Evolutionary conservation across 2,888 invertebrate species (phyloP).

Genomic region (Cheilosia soror): DNA sequence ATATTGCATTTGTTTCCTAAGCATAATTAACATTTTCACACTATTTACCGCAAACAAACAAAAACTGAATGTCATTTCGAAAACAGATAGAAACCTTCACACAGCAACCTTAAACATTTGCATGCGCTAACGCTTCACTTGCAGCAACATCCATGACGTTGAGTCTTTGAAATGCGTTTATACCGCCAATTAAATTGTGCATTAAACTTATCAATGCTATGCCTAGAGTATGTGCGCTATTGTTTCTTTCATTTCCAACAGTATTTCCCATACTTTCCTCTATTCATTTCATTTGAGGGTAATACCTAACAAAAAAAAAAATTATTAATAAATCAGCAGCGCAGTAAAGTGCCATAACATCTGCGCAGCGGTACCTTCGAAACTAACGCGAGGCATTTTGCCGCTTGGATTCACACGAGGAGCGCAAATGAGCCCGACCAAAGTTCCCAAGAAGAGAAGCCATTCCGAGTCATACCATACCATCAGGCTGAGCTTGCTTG

Average conservation of each 20-base stretch:
- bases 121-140: constrained; percentile 36
- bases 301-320: constrained; percentile 10
- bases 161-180: background rate
- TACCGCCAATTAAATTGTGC: constrained; percentile 56
- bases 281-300: constrained; percentile 15
- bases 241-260: background rate
- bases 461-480: constrained; percentile 39
- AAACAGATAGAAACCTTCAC: constrained; percentile 43
- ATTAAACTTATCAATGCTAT: constrained; percentile 25
- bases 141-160: constrained; percentile 19
- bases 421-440: constrained; percentile 48
- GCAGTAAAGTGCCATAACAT: constrained; percentile 61
- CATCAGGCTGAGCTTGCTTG: background rate
- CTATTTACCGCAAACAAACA: background rate
- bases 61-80: constrained; percentile 16
- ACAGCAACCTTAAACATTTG: constrained; percentile 39
- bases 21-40: no score
- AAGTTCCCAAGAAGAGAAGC: constrained; percentile 40
- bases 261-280: constrained; percentile 11
- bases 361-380: constrained; percentile 58
- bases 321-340: constrained; percentile 61
- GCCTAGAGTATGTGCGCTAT: background rate
- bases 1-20: background rate
- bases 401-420: constrained; percentile 65
- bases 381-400: constrained; percentile 51